Evolutionary conservation across 2,888 invertebrate genomes (phyloP).

Genomic region (Lithodes maja): DNA sequence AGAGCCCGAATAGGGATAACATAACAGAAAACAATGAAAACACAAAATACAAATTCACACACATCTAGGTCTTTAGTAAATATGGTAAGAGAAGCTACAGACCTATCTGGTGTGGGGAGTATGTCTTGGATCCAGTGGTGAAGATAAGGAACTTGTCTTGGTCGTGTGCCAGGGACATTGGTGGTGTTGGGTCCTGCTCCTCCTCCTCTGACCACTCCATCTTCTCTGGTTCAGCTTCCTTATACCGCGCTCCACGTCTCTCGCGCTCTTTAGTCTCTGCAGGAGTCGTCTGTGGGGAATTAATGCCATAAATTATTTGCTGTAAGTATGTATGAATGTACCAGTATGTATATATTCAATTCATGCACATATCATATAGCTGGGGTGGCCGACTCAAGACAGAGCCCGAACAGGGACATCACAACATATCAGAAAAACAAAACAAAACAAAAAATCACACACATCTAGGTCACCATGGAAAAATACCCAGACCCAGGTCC

Average conservation of each 20-base stretch:
- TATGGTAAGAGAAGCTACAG: conserved; percentile 86
- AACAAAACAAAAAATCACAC: no score
- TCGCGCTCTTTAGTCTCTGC: no score
- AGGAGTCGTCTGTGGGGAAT: no score
- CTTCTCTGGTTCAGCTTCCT: background rate
- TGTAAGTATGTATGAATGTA: no score
- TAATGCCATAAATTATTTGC: no score
- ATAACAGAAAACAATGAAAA: background rate
- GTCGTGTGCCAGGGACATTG: conserved; percentile 71
- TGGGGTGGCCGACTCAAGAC: no score
- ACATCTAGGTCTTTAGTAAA: conserved; percentile 76
- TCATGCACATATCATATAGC: no score
- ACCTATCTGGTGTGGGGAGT: conserved; percentile 89
- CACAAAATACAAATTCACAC: background rate
- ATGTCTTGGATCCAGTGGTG: conserved; percentile 87
- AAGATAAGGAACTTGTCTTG: conserved; percentile 84
- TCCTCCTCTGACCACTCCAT: conserved; percentile 49
- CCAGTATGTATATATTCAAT: no score
- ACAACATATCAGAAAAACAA: no score
- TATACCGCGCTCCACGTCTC: background rate
- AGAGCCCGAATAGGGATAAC: background rate
- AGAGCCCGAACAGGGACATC: no score
- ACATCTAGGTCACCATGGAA: no score
- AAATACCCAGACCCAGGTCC: no score
- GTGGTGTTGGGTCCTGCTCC: conserved; percentile 31